A percentile compares a stretch with the other conserved stretches of the same genome.
These are phyloP conservation scores for Mythimna vitellina DNA, from an alignment of 2,888 invertebrate genomes.

Conservation along the genomic window DNA sequence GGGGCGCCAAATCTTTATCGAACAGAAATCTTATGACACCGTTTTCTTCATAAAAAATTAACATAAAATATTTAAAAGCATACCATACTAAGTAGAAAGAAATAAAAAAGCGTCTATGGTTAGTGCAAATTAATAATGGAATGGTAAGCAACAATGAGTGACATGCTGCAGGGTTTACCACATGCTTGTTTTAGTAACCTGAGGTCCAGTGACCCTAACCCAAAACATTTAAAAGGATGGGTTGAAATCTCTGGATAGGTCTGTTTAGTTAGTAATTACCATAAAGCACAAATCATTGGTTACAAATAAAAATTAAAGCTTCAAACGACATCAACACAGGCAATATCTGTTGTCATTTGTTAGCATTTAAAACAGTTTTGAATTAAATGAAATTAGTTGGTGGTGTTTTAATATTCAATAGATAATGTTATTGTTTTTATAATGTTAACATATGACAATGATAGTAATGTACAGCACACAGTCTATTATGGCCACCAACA, in stretches of 20 bases:
- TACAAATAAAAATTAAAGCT: conserved; percentile 55
- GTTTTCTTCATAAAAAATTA: conserved; percentile 84
- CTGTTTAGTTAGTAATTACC: conserved; percentile 14
- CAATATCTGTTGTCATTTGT: conserved; percentile 51
- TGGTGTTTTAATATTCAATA: background rate
- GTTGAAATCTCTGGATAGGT: conserved; percentile 38
- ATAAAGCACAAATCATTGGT: conserved; percentile 48
- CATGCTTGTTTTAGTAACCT: conserved; percentile 67
- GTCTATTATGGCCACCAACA: conserved; percentile 66
- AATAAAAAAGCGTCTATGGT: conserved; percentile 78
- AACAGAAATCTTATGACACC: conserved; percentile 82
- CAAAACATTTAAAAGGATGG: conserved; percentile 11
- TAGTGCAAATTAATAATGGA: conserved; percentile 79
- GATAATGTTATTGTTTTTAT: background rate
- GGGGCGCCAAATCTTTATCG: conserved; percentile 88
- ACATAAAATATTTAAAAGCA: conserved; percentile 78
- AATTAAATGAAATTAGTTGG: background rate
- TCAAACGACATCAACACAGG: conserved; percentile 35
- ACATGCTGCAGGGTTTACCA: conserved; percentile 74
- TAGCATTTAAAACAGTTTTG: conserved; percentile 24
- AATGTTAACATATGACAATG: conserved; percentile 63
- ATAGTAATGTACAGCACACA: conserved; percentile 51
- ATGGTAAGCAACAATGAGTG: conserved; percentile 78
- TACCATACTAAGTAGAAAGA: conserved; percentile 70
- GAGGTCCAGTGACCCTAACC: conserved; percentile 64